Percentiles rank a stretch among this genome's conserved stretches.
Evolutionary conservation across 1,140 invertebrate genomes (phyloP).

Genomic region (Trichoplusia ni): DNA sequence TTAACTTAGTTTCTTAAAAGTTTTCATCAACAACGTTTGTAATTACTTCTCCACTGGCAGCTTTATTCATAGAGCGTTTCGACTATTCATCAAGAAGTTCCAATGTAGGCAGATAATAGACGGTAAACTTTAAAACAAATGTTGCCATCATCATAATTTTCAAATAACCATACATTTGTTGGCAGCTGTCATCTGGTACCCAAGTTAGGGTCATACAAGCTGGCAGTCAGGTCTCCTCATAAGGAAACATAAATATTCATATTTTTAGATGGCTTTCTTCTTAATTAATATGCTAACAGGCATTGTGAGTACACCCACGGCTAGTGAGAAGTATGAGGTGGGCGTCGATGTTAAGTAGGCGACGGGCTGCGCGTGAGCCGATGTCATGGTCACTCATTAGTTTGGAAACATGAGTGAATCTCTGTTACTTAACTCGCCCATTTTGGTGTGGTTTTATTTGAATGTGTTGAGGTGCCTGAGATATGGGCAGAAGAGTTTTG

Average conservation of each 20-base stretch:
- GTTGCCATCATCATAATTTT: too few species aligned
- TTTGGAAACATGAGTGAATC: conserved; percentile 31
- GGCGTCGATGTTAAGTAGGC: conserved; percentile 59
- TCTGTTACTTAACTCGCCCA: conserved; percentile 17
- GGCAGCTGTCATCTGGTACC: not conserved
- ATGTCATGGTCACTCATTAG: conserved; percentile 50
- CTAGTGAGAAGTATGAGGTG: conserved; percentile 50
- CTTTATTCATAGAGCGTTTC: too few species aligned
- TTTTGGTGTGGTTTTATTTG: conserved; percentile 15
- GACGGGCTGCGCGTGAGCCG: conserved; percentile 48
- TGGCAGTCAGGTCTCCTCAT: conserved; percentile 24
- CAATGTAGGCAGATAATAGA: too few species aligned
- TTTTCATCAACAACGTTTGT: too few species aligned
- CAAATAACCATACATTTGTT: not conserved
- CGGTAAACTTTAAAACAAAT: too few species aligned
- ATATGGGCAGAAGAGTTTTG: too few species aligned
- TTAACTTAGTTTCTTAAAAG: too few species aligned
- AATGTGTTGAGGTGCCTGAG: too few species aligned
- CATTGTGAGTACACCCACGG: conserved; percentile 72
- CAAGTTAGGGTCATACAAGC: not conserved
- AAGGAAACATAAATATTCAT: conserved; percentile 60
- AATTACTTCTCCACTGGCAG: too few species aligned
- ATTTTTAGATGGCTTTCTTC: conserved; percentile 70
- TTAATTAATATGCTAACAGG: conserved; percentile 77
- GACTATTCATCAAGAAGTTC: too few species aligned